Evolutionary conservation across 2,797 vertebrate species (phyloP), one percentile per base, ranked within the genome.

Genomic region (Chanos chanos): DNA sequence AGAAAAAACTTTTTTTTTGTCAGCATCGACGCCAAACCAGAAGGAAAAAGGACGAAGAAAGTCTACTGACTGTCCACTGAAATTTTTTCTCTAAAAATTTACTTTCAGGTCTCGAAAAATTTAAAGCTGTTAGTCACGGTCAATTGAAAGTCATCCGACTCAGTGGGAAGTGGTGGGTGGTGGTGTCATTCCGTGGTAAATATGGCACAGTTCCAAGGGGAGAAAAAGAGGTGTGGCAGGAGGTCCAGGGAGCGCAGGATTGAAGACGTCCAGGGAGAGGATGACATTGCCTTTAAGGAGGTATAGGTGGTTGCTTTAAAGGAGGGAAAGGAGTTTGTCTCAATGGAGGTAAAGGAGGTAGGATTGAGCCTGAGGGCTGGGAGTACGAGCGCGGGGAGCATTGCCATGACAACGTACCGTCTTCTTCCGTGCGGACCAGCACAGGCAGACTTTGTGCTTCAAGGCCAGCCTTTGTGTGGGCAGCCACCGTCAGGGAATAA

Each of bases 341-440:
- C n/a, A n/a, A n/a, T 28, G 58, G 10, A 43, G 37, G 44, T 7
- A 13, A 49, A 18, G 57, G 39, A 30, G 44, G 15, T 15, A 37
- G 27, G 62, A 27, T 27, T 61, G 10, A 19, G 19, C 43, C 21
- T 37, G 39, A 21, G 47, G 39, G 30, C 80, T 76, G 82, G 74
- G 79, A 49, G 80, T 77, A 84, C 81, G 83, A 60, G n/a, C n/a
- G n/a, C n/a, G n/a, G 60, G 83, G 51, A 28, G 24, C 27, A 21
- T 55, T 51, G 56, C 79, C 77, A 86, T 85, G 77, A 83, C 71
- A 93, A 96, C 95, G 86, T 98, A 98, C 95, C 96, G 91, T 98
- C 95, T 92, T 99, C 96, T 90, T 98, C 92, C 43, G 95, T 99
- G 86, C 94, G 93, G 88, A 95, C 90, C 85, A 95, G 89, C 81